Conservation (phyloP, 2,888 invertebrate genomes). For the Dynastes hyllus region DNA sequence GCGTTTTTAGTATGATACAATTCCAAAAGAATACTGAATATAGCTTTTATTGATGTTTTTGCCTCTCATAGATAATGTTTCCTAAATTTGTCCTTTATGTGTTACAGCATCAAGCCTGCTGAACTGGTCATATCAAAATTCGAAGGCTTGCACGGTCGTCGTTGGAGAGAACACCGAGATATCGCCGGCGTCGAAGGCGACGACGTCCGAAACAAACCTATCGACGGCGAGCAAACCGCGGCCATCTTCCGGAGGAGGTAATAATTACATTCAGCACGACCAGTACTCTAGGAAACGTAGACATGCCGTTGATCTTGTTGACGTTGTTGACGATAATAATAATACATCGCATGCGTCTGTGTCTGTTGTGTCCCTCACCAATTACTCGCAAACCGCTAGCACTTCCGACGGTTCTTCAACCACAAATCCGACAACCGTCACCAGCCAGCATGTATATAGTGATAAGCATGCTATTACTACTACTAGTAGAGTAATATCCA, state of each 20-base stretch:
- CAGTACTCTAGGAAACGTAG: slow-evolving; percentile 81
- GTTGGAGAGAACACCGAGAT: slow-evolving; percentile 86
- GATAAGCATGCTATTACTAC: slow-evolving; percentile 64
- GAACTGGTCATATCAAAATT: slow-evolving; percentile 89
- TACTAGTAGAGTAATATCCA: slow-evolving; percentile 58
- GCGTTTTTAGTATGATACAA: no score
- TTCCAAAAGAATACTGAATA: no score
- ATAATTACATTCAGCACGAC: slow-evolving; percentile 66
- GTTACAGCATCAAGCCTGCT: slow-evolving; percentile 85
- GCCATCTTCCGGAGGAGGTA: slow-evolving; percentile 73
- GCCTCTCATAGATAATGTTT: no score
- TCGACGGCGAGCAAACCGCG: slow-evolving; percentile 80
- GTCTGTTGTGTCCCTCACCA: slow-evolving; percentile 57
- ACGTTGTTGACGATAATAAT: slow-evolving; percentile 62
- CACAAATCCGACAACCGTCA: slow-evolving; percentile 52
- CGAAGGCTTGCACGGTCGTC: slow-evolving; percentile 88
- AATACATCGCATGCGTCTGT: slow-evolving; percentile 67
- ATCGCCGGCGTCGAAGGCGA: slow-evolving; percentile 80
- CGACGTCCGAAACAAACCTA: slow-evolving; percentile 82
- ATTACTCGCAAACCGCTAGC: slow-evolving; percentile 57
- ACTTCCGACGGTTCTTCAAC: slow-evolving; percentile 58
- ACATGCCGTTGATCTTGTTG: slow-evolving; percentile 66
- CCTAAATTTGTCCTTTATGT: background rate
- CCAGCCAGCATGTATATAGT: slow-evolving; percentile 64
- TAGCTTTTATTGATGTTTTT: no score